Conservation (phyloP, 2,888 invertebrate genomes). For the Deilephila porcellus region DNA sequence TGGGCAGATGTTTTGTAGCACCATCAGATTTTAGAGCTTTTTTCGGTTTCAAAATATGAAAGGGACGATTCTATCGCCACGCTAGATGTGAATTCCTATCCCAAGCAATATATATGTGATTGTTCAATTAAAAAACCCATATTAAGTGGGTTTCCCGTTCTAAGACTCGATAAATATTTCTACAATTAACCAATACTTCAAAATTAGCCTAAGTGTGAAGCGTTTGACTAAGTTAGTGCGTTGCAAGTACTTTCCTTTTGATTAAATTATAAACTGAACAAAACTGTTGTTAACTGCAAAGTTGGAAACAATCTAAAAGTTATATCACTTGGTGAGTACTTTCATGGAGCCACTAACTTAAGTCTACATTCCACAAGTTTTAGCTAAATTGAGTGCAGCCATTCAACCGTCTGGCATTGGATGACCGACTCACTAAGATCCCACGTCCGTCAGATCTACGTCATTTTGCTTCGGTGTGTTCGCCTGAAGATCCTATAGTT, state of each 20-base stretch:
- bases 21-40: too few species aligned
- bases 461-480: too few species aligned
- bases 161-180: too few species aligned
- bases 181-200: not conserved
- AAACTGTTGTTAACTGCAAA: conserved; percentile 11
- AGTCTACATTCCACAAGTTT: conserved; percentile 18
- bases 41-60: too few species aligned
- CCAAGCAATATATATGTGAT: too few species aligned
- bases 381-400: conserved; percentile 7
- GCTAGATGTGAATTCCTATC: not conserved
- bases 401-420: not conserved
- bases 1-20: too few species aligned
- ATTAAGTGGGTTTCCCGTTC: too few species aligned
- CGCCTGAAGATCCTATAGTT: too few species aligned
- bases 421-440: not conserved
- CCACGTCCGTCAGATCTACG: not conserved
- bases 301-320: conserved; percentile 17
- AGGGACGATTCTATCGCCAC: too few species aligned
- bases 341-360: not conserved
- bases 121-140: too few species aligned
- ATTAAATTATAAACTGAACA: conserved; percentile 13
- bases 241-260: not conserved
- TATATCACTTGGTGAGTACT: not conserved
- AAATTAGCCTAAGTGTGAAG: too few species aligned
- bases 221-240: too few species aligned